phyloP scores from a whole-genome alignment of 2,888 invertebrate species.

The Mongoloraphidia duomilia region DNA sequence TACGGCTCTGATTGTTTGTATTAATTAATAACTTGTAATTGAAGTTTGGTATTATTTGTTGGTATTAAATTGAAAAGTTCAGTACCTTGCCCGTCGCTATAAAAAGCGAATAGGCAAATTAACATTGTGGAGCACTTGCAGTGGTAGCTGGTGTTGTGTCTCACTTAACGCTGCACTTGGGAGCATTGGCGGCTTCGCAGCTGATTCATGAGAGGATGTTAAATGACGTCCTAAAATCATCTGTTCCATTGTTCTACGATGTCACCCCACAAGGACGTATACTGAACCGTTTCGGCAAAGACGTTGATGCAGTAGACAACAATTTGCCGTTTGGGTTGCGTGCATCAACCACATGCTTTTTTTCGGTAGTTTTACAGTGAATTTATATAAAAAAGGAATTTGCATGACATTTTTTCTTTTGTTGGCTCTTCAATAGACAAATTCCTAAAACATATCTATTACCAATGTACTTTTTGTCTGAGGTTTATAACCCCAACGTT shows the following conservation, averaged over 20 bases:
- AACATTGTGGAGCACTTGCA: slow-evolving; percentile 26
- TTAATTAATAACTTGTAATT: too few species aligned
- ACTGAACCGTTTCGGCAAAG: slow-evolving; percentile 65
- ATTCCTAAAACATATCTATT: neutral
- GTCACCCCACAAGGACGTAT: slow-evolving; percentile 66
- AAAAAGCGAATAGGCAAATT: too few species aligned
- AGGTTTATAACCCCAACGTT: too few species aligned
- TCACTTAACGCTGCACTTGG: slow-evolving; percentile 50
- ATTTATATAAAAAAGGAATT: neutral
- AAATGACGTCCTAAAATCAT: slow-evolving; percentile 47
- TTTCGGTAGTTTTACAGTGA: slow-evolving; percentile 35
- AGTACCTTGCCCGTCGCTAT: too few species aligned
- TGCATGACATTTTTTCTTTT: neutral
- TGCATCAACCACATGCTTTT: slow-evolving; percentile 53
- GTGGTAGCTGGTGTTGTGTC: slow-evolving; percentile 50
- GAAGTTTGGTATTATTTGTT: too few species aligned
- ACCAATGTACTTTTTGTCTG: neutral
- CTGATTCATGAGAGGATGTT: slow-evolving; percentile 51
- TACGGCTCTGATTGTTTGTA: too few species aligned
- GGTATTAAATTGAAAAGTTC: too few species aligned
- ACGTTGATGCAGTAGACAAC: slow-evolving; percentile 57
- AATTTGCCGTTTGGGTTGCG: slow-evolving; percentile 55
- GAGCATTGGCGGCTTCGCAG: slow-evolving; percentile 45
- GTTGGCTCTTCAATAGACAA: neutral
- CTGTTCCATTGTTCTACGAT: slow-evolving; percentile 61